Base-by-base conservation (phyloP, 2,113 vertebrate genomes). In the Clupea harengus region DNA sequence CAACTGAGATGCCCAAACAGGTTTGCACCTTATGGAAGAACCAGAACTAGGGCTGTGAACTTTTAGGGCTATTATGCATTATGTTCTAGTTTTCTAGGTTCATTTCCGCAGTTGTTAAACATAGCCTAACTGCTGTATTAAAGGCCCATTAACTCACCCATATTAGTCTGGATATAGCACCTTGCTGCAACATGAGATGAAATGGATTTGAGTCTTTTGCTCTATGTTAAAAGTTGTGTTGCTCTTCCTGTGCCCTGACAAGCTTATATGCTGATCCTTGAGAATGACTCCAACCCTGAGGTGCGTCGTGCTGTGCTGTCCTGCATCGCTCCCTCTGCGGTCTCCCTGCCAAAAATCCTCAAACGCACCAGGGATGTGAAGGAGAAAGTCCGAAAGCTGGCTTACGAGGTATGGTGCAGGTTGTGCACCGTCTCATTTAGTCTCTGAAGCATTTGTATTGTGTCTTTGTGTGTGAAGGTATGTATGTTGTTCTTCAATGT, bases 231-330 rank as follows among this genome's bases (percentile, higher is more conserved):
- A 0, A 6, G 54, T 17, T 49, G 5, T 45, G 1, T 82, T 7
- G 25, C 47, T 17, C 1, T 84, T 6, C 6, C 18, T 87, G 50
- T 89, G 83, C 22, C 39, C 15, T 91, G 90, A 85, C 54, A 84
- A 99, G 98, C 97, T 0, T 99, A 98, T 89, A 89, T 89, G 90
- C 89, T 89, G 28, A 91, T 99, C 88, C 94, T 99, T 89, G 98
- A 98, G 92, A 98, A 97, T 75, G 98, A 99, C 87, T 93, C 94
- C 0, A 99, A 98, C 88, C 92, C 97, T 6, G 97, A 99, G 87
- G 98, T 99, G 89, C 95, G 98, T 20, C 95, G 97, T 20, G 97
- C 98, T 0, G 97, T 98, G 64, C 93, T 99, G 52, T 99, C 97
- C 0, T 98, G 97, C 92, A 97, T 99, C 25, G 96, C 95, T 44